A percentile compares a stretch with the other conserved stretches of the same genome.
Evolutionary conservation across 2,888 invertebrate genomes (phyloP).

Genomic region (Eupeodes latifasciatus): DNA sequence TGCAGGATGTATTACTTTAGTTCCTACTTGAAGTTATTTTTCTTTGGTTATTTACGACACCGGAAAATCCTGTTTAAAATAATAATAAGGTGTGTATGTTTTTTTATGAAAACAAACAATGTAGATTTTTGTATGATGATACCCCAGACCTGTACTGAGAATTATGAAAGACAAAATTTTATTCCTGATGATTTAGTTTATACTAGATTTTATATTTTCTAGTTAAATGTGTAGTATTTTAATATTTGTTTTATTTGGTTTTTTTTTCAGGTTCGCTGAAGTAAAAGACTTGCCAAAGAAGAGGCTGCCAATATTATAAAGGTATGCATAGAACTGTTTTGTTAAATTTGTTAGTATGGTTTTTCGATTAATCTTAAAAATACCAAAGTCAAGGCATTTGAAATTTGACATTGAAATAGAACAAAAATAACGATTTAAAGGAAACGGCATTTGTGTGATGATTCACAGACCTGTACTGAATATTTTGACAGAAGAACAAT

Average conservation of each 20-base stretch:
- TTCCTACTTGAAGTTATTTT: too few relatives aligned
- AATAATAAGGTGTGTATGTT: background rate
- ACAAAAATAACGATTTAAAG: background rate
- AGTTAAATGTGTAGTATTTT: background rate
- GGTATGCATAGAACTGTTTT: too few relatives aligned
- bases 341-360: too few relatives aligned
- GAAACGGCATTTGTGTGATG: background rate
- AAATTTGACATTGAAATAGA: too few relatives aligned
- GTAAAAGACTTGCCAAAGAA: too few relatives aligned
- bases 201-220: background rate
- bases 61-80: background rate
- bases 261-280: background rate
- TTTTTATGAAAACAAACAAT: background rate
- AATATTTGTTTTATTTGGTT: background rate
- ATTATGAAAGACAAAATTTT: background rate
- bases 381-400: too few relatives aligned
- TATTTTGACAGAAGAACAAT: slow-evolving; percentile 28
- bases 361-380: too few relatives aligned
- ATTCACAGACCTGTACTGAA: slow-evolving; percentile 22
- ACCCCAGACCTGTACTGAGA: slow-evolving; percentile 3
- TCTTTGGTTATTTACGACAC: too few relatives aligned
- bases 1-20: background rate
- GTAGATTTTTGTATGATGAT: background rate
- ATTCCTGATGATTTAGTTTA: background rate
- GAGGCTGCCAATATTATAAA: too few relatives aligned